phyloP scores from a whole-genome alignment of 2,797 vertebrate species.

The Myotis myotis region DNA sequence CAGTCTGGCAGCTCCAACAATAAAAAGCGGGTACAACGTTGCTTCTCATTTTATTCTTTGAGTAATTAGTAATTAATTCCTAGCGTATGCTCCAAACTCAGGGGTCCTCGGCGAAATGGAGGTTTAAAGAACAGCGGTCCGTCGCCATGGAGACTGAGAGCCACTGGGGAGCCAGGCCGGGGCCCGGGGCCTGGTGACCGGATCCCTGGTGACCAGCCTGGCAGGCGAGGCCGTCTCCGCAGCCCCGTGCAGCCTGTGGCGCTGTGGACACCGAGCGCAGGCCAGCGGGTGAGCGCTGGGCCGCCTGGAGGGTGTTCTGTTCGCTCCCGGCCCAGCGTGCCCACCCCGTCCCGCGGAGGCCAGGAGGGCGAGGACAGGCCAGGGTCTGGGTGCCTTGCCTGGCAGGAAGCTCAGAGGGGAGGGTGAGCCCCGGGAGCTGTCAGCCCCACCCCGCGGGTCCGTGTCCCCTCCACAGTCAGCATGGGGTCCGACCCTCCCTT shows the following conservation, averaged over 20 bases:
- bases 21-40: not conserved
- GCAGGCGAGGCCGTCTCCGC: not conserved
- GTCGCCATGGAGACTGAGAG: not conserved
- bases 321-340: rapidly evolving
- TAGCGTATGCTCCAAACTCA: not conserved
- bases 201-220: not conserved
- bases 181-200: not conserved
- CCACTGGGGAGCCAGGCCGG: not conserved
- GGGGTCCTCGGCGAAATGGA: not conserved
- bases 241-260: not conserved
- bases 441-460: rapidly evolving
- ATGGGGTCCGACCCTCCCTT: rapidly evolving
- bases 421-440: no score
- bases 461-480: not conserved
- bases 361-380: not conserved
- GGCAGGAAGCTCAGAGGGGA: not conserved
- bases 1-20: not conserved
- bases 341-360: not conserved
- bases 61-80: not conserved
- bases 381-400: not conserved
- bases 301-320: not conserved
- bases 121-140: not conserved
- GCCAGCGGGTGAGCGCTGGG: not conserved
- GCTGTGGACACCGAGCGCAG: not conserved
- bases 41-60: not conserved